These are phyloP conservation scores for Drosophila nigricruria DNA, from an alignment of 2,888 invertebrate genomes.

Conservation along the genomic window DNA sequence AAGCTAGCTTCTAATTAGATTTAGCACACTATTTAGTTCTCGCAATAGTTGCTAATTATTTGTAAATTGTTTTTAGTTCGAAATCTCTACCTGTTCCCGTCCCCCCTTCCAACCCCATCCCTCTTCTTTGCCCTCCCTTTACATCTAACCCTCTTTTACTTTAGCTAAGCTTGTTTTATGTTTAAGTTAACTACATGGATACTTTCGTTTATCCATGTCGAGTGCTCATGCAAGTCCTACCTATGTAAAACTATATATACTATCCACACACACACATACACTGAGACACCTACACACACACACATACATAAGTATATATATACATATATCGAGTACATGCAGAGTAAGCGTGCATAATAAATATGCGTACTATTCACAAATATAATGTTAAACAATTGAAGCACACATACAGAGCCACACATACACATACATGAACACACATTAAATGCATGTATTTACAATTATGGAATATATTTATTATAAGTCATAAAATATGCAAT, in stretches of 20 bases:
- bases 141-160: conserved; percentile 2
- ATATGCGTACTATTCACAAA: conserved; percentile 50
- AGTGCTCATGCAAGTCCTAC: conserved; percentile 62
- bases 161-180: conserved; percentile 61
- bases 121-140: neutral
- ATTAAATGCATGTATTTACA: conserved; percentile 71
- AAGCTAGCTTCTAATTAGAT: conserved; percentile 71
- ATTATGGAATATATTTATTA: conserved; percentile 64
- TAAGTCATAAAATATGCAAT: conserved; percentile 79
- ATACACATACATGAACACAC: conserved; percentile 42
- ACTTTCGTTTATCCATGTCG: conserved; percentile 20
- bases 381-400: conserved; percentile 66
- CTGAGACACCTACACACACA: conserved; percentile 5
- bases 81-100: conserved; percentile 1
- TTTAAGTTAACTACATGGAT: conserved; percentile 49
- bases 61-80: conserved; percentile 67
- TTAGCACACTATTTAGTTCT: conserved; percentile 75
- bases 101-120: neutral
- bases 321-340: conserved; percentile 35
- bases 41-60: conserved; percentile 77
- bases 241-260: conserved; percentile 48
- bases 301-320: conserved; percentile 14
- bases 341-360: conserved; percentile 33
- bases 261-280: conserved; percentile 15
- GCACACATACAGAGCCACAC: conserved; percentile 55